A percentile compares a stretch with the other conserved stretches of the same genome.
Conservation (phyloP, 1,140 invertebrate genomes). For the Thaumatotibia leucotreta region DNA sequence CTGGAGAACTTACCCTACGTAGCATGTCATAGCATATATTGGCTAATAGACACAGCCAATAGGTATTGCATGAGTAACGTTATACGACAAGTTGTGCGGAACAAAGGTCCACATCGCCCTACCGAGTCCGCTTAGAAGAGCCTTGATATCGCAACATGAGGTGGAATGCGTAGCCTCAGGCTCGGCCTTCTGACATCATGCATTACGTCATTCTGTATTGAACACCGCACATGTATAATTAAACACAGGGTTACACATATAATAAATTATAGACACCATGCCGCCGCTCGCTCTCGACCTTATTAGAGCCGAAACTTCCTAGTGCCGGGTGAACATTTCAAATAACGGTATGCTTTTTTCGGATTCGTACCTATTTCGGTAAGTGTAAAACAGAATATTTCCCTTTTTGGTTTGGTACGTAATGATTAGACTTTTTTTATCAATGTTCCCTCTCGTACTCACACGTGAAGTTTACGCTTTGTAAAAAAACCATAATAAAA, state of each 20-base stretch:
- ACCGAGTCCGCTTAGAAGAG: neutral
- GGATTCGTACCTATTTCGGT: conserved; percentile 17
- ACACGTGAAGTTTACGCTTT: neutral
- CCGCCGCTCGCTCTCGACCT: neutral
- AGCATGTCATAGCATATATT: no score
- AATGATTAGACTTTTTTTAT: neutral
- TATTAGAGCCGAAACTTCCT: conserved; percentile 21
- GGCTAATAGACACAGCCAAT: neutral
- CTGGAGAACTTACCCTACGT: no score
- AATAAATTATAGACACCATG: conserved; percentile 33
- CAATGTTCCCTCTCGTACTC: neutral
- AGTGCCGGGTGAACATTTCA: neutral
- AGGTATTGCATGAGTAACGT: neutral
- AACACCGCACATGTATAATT: conserved; percentile 32
- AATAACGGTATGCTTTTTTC: no score
- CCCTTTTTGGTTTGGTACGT: neutral
- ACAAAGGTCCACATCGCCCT: neutral
- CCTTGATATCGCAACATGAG: neutral
- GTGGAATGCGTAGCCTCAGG: conserved; percentile 17
- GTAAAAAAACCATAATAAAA: no score
- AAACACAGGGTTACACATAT: conserved; percentile 30
- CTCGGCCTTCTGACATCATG: conserved; percentile 38
- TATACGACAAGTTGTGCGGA: no score
- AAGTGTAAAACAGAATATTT: neutral
- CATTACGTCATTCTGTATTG: conserved; percentile 31